Percentiles rank a stretch among this genome's conserved stretches.
Evolutionary conservation across 2,113 vertebrate species (phyloP).

Genomic region (Semnopithecus entellus): DNA sequence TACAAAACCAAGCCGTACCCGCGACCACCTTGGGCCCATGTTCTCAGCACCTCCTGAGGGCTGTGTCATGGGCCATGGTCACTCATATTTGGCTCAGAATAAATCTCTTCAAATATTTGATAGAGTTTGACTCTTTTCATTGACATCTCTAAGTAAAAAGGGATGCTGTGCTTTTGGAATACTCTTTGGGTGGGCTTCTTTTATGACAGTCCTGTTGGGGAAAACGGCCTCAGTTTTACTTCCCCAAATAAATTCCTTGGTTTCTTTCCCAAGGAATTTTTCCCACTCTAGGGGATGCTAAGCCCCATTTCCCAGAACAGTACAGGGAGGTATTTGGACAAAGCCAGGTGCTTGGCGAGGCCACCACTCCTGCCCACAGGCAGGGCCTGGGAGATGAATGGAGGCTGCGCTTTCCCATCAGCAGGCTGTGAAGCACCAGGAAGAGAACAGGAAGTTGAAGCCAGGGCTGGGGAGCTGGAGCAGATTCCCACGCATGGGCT

Average conservation of each 20-base stretch:
- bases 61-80: no score
- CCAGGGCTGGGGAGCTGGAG: neutral
- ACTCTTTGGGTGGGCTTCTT: neutral
- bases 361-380: rapidly evolving
- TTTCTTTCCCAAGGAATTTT: neutral
- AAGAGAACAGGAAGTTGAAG: neutral
- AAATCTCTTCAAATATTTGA: no score
- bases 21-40: no score
- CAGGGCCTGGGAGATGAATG: rapidly evolving
- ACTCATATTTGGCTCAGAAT: no score
- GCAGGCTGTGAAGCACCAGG: neutral
- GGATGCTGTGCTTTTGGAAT: no score
- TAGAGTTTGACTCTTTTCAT: no score
- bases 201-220: neutral
- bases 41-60: no score
- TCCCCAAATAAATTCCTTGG: neutral
- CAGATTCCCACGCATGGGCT: rapidly evolving
- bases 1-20: no score
- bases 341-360: neutral
- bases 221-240: no score
- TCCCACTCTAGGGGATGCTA: rapidly evolving
- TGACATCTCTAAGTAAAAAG: rapidly evolving
- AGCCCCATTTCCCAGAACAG: neutral
- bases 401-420: rapidly evolving
- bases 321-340: no score